Conservation (phyloP, 2,888 invertebrate species). For the Troglohyphantes excavatus region DNA sequence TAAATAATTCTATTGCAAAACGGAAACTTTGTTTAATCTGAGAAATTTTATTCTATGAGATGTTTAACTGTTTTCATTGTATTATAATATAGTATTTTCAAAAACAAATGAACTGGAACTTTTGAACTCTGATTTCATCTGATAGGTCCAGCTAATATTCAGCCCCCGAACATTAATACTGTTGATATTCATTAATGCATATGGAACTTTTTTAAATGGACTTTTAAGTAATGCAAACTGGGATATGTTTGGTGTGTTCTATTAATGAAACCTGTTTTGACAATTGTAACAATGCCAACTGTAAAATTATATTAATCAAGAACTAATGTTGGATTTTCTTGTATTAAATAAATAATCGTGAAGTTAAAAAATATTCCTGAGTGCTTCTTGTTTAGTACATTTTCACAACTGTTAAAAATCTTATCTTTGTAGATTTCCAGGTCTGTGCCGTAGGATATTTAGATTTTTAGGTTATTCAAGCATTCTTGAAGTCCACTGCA, state of each 20-base stretch:
- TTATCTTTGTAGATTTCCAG: no score
- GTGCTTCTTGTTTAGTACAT: no score
- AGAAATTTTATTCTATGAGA: slow-evolving; percentile 5
- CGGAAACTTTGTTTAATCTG: neutral
- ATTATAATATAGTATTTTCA: slow-evolving; percentile 6
- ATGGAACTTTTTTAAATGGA: neutral
- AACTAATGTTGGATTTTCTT: slow-evolving; percentile 9
- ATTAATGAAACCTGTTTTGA: slow-evolving; percentile 1
- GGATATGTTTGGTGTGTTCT: slow-evolving; percentile 9
- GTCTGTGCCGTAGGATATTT: no score
- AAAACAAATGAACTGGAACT: slow-evolving; percentile 1
- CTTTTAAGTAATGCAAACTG: neutral
- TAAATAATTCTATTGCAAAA: neutral
- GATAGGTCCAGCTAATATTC: neutral
- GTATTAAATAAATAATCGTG: slow-evolving; percentile 8
- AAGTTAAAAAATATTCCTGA: neutral
- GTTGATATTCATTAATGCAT: slow-evolving; percentile 1
- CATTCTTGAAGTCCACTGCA: no score
- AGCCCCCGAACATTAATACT: neutral
- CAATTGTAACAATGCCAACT: slow-evolving; percentile 3
- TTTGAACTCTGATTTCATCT: slow-evolving; percentile 7
- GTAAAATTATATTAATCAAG: slow-evolving; percentile 18
- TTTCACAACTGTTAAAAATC: no score
- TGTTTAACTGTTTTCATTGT: slow-evolving; percentile 1
- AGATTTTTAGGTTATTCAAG: no score